phyloP scores from a whole-genome alignment of 2,888 invertebrate genomes.

The Amitus sp. region DNA sequence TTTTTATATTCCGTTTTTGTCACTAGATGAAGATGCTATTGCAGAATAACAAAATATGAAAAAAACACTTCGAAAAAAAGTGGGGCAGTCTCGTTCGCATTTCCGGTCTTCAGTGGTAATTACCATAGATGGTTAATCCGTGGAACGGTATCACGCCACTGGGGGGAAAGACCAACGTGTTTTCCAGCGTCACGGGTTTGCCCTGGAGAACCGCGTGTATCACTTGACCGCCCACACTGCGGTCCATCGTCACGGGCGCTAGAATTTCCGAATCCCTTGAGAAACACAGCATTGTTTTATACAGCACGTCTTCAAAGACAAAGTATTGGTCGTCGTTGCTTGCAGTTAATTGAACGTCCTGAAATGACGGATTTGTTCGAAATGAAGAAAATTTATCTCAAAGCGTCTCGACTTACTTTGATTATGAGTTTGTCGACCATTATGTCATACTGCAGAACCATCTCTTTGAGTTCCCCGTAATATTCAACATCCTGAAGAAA shows the following conservation, averaged over 20 bases:
- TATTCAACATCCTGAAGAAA: slow-evolving; percentile 74
- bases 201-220: slow-evolving; percentile 81
- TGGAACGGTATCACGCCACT: slow-evolving; percentile 96
- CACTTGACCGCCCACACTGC: slow-evolving; percentile 69
- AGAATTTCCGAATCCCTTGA: slow-evolving; percentile 87
- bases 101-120: not conserved
- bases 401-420: too few species aligned
- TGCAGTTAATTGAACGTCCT: slow-evolving; percentile 94
- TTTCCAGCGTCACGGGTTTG: slow-evolving; percentile 74
- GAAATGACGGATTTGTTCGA: slow-evolving; percentile 9
- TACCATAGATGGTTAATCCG: slow-evolving; percentile 97
- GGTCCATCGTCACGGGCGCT: slow-evolving; percentile 73
- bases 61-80: too few species aligned
- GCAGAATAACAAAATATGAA: too few species aligned
- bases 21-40: too few species aligned
- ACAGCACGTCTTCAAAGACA: slow-evolving; percentile 95
- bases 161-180: slow-evolving; percentile 86
- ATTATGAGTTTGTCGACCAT: slow-evolving; percentile 94
- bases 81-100: too few species aligned
- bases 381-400: not conserved
- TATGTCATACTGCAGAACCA: slow-evolving; percentile 88
- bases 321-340: slow-evolving; percentile 98
- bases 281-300: slow-evolving; percentile 92
- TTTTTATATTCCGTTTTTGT: too few species aligned
- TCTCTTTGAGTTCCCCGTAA: slow-evolving; percentile 83